Base-by-base conservation (phyloP, 2,888 invertebrate genomes). In the Hypomecis punctinalis region DNA sequence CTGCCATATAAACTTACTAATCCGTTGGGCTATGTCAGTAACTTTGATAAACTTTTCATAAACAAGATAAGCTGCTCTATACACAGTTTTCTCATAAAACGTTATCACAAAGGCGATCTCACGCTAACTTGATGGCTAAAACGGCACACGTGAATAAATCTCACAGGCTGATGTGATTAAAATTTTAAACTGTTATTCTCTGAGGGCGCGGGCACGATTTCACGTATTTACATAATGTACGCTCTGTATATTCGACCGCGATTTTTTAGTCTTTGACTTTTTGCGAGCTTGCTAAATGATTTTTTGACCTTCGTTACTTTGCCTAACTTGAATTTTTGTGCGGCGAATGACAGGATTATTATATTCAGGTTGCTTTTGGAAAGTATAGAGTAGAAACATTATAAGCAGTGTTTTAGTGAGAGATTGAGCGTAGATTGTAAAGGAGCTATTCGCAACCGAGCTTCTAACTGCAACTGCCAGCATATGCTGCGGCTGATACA, bases 141-240 rank as follows among this genome's bases (percentile, higher is more conserved):
- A 33, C 52, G 37, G 39, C 59, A 66, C 61, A 70, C 66, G 56
- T 58, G 60, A 63, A 68, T 57, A 67, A 66, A 69, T 67, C 59
- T 65, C 63, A n/a, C 56, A 13, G 49, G 54, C 59, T 59, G 68
- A 63, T 70, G 67, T 67, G 67, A 70, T 72, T 72, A 72, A 70
- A 71, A 65, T 67, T 70, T 70, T 67, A 72, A 62, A 72, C 67
- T 66, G 67, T 69, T 67, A 55, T 57, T 65, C 68, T 63, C 57
- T 23, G 56, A 57, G 65, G 56, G 54, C 53, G 61, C 67, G 65
- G 67, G 67, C 66, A 68, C 65, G 39, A 62, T 71, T 71, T 62
- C 60, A 60, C 57, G 59, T 46, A 67, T 73, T 71, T 73, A 61
- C 71, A 71, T 73, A 73, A 70, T 70, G 67, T 68, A 73, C 69